phyloP scores from a whole-genome alignment of 2,888 invertebrate species.

The Geotrupes spiniger region DNA sequence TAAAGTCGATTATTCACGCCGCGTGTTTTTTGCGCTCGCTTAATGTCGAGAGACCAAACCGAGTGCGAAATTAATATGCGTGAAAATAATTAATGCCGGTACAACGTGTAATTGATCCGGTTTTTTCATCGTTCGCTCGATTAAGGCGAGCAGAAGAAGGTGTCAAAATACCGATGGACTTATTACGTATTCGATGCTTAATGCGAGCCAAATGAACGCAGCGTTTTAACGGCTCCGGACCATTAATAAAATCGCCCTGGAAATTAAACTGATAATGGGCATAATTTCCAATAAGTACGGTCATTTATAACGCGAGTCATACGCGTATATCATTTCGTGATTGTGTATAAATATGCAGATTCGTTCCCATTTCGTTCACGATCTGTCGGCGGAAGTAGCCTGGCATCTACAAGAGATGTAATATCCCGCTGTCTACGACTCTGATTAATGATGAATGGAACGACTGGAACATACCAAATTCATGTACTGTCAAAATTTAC shows the following conservation, averaged over 20 bases:
- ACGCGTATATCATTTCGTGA: conserved; percentile 35
- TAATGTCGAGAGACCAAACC: too few relatives aligned
- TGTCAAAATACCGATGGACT: neutral
- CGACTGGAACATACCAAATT: conserved; percentile 24
- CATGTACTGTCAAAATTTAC: neutral
- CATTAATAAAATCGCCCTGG: conserved; percentile 14
- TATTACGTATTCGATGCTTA: conserved; percentile 5
- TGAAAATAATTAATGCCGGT: too few relatives aligned
- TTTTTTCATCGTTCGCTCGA: too few relatives aligned
- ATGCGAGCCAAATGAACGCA: neutral
- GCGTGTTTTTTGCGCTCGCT: too few relatives aligned
- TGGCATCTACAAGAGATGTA: conserved; percentile 48
- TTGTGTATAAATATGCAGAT: conserved; percentile 48
- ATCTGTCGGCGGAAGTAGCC: conserved; percentile 44
- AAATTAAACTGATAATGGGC: conserved; percentile 17
- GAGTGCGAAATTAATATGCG: too few relatives aligned
- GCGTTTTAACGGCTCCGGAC: neutral
- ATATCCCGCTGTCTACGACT: conserved; percentile 48
- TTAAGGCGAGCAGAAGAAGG: too few relatives aligned
- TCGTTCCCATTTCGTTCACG: conserved; percentile 47
- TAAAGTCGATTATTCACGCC: too few relatives aligned
- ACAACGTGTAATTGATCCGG: too few relatives aligned
- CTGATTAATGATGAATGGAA: conserved; percentile 47
- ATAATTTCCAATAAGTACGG: conserved; percentile 19
- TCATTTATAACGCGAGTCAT: conserved; percentile 29